These are phyloP conservation scores for Rousettus leschenaultii DNA, from an alignment of 2,113 vertebrate genomes.

Conservation along the genomic window DNA sequence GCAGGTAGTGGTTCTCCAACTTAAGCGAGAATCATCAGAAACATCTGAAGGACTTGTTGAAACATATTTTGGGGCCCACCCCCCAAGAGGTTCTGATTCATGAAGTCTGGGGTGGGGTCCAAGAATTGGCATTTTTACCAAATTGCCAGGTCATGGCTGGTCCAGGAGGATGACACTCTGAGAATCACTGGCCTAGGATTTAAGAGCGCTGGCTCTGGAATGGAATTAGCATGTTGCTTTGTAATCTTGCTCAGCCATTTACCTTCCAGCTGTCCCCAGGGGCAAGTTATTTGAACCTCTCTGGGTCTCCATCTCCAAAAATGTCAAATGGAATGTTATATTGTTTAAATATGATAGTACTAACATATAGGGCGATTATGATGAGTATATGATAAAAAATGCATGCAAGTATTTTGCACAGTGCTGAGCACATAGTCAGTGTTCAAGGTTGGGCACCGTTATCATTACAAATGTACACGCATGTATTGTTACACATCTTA, in stretches of 20 bases:
- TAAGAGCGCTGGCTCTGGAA: neutral
- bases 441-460: neutral
- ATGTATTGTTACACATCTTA: neutral
- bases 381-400: neutral
- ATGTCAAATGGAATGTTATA: neutral
- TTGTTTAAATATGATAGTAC: neutral
- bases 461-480: too few relatives aligned
- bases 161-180: neutral
- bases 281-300: neutral
- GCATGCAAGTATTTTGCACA: neutral
- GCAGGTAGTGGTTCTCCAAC: neutral
- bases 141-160: neutral
- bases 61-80: neutral
- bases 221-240: neutral
- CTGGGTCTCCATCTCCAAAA: neutral
- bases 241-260: neutral
- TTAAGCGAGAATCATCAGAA: neutral
- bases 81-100: neutral
- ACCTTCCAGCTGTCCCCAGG: neutral
- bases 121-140: neutral
- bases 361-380: neutral
- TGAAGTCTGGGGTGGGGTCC: neutral
- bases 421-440: neutral
- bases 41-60: neutral
- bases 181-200: neutral